These are phyloP conservation scores for Sturnus vulgaris DNA, from an alignment of 2,113 vertebrate genomes.

Conservation along the genomic window DNA sequence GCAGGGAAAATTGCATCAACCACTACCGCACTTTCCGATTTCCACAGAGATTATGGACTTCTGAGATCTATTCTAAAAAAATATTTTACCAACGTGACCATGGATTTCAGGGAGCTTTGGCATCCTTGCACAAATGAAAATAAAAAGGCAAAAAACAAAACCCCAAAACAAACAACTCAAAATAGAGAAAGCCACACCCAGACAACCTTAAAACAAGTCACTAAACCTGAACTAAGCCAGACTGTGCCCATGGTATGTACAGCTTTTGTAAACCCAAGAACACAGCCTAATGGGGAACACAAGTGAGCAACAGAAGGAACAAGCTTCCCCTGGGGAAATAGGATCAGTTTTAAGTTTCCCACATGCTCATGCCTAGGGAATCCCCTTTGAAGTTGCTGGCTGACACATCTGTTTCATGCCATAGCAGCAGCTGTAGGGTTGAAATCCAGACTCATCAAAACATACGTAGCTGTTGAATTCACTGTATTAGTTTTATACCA, in stretches of 20 bases:
- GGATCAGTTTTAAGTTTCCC: neutral
- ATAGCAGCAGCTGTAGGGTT: neutral
- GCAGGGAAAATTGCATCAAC: neutral
- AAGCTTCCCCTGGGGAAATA: neutral
- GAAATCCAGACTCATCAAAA: neutral
- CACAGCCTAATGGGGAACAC: neutral
- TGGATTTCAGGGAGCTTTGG: neutral
- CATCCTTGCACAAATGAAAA: neutral
- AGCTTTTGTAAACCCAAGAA: neutral
- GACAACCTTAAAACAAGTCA: neutral
- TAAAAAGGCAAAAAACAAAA: neutral
- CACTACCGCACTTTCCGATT: neutral
- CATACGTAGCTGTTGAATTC: neutral
- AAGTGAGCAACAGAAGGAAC: neutral
- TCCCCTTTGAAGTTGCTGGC: neutral
- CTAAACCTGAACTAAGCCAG: neutral
- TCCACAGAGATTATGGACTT: neutral
- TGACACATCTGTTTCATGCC: neutral
- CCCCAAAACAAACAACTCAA: neutral
- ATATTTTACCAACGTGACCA: rapidly evolving
- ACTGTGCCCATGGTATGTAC: neutral
- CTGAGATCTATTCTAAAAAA: neutral
- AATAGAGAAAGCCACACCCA: neutral
- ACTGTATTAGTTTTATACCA: neutral
- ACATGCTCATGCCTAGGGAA: neutral